A percentile compares a stretch with the other conserved stretches of the same genome.
These are phyloP conservation scores for Allobates femoralis DNA, from an alignment of 2,797 vertebrate genomes.

Conservation along the genomic window DNA sequence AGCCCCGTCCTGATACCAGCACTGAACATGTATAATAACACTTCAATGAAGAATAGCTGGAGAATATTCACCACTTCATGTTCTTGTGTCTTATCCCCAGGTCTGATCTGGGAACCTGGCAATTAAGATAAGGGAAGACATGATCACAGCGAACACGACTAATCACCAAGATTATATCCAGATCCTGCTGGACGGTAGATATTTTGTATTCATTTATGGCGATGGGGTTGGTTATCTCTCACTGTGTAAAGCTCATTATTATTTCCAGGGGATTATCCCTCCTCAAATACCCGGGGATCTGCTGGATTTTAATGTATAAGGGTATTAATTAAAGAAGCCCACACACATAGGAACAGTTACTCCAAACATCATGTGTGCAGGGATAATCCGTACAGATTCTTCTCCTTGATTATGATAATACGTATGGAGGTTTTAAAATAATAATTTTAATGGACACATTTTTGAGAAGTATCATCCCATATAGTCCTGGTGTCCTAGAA, in stretches of 20 bases:
- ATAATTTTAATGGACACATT: too few species aligned
- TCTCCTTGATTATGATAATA: too few species aligned
- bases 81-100: neutral
- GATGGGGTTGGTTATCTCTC: neutral
- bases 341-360: neutral
- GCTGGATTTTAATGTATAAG: neutral
- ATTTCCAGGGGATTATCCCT: constrained; percentile 1
- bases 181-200: neutral
- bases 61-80: neutral
- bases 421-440: too few species aligned
- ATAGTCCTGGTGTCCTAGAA: neutral
- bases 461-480: too few species aligned
- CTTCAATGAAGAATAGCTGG: neutral
- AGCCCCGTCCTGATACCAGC: neutral
- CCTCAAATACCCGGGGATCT: neutral
- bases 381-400: neutral
- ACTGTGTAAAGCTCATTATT: neutral
- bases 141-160: neutral
- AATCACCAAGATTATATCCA: neutral
- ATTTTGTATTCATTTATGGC: neutral
- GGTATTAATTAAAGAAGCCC: neutral
- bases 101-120: neutral
- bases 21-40: neutral
- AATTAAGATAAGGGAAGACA: constrained; percentile 8
- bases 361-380: neutral